These are phyloP conservation scores for Festucalex cinctus DNA, from an alignment of 2,113 vertebrate species.

Conservation along the genomic window DNA sequence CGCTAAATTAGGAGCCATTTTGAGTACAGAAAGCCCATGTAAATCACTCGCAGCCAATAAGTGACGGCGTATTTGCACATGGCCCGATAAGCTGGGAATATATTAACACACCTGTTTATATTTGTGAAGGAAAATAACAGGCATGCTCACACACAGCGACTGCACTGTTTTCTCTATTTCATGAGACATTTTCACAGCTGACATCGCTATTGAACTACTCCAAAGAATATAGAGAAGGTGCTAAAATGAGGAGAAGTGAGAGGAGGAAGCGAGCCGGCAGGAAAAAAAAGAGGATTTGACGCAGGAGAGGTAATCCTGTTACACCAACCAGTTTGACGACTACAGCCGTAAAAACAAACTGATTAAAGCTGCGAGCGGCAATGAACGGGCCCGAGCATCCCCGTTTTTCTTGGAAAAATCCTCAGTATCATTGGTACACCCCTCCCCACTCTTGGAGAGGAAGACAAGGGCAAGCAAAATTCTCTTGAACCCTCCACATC, in stretches of 20 bases:
- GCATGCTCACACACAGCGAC: background rate
- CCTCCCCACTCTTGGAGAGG: no score
- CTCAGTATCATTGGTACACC: no score
- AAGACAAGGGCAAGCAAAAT: no score
- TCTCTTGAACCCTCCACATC: no score
- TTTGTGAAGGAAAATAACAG: background rate
- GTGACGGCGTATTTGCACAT: background rate
- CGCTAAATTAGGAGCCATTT: slow-evolving; percentile 11
- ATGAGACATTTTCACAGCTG: slow-evolving; percentile 5
- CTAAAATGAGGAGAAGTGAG: slow-evolving; percentile 16
- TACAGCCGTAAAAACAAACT: background rate
- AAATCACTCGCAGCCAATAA: slow-evolving; percentile 3
- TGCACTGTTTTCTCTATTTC: slow-evolving; percentile 5
- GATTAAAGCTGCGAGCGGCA: background rate
- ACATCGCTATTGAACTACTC: slow-evolving; percentile 9
- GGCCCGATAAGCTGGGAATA: background rate
- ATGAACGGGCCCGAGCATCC: background rate
- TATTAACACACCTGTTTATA: background rate
- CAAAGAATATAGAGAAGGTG: slow-evolving; percentile 6
- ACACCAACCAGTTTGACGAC: slow-evolving; percentile 3
- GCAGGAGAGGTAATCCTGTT: slow-evolving; percentile 2
- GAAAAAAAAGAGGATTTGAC: background rate
- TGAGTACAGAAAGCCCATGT: slow-evolving; percentile 7
- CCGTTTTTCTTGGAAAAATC: background rate
- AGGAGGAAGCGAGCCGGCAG: background rate